Base-by-base conservation (phyloP, 1,140 invertebrate species). In the Brachionus rotundiformis region DNA sequence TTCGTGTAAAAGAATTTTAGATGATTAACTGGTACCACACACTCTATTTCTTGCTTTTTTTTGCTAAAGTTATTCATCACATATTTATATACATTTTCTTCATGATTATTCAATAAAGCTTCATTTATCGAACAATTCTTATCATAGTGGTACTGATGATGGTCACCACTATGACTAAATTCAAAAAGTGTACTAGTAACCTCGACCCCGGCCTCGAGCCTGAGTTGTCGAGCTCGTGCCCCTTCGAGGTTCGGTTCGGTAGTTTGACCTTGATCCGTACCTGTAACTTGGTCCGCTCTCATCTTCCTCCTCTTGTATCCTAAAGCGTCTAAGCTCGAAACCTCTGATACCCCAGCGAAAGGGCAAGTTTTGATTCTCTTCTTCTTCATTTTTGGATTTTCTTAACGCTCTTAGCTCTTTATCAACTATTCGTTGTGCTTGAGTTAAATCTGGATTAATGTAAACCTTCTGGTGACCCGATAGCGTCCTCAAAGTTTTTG, bases 261-360 rank as follows among this genome's bases (percentile, higher is more conserved):
- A 23, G 59, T 61, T 61, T 10, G n/a, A 23, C 8, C 23, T 16
- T 61, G 16, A 10, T 8, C 25, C 8, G 59, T 61, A 61, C n/a
- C n/a, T 23, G 16, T 10, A 23, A 23, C 16, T 61, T 61, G 59
- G 11, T n/a, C 47, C 47, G 11, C 47, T 49, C 47, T 49, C 47
- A 49, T n/a, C 11, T n/a, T 49, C 13, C 47, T 49, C 47, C 47
- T 49, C 47, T 49, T 49, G 47, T 49, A 23, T 61, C 25, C 23
- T 61, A 61, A 61, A 61, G 23, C 59, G 59, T 25, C 10, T 25
- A 25, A 61, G 59, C n/a, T 19, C 23, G 23, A 23, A 61, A 61
- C 59, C 59, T 25, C 59, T 61, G 25, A 61, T 61, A 10, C 59
- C 23, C 59, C 59, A 61, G 4, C 59, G 59, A 61, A 61, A 61